Conservation (phyloP, 2,113 vertebrate species). For the Cinclus mexicanus region DNA sequence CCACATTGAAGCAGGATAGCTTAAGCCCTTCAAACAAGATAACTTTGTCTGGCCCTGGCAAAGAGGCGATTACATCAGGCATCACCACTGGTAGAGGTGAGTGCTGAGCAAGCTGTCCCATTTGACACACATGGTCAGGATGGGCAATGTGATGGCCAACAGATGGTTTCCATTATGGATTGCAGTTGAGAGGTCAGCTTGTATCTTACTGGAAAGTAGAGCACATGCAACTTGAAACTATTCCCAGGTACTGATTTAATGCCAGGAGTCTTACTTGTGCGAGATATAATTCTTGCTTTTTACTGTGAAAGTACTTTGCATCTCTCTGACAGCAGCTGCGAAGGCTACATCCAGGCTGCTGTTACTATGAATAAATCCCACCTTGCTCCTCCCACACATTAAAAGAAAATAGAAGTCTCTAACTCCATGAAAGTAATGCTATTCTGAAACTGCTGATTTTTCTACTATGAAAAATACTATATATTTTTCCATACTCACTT, state of each 20-base stretch:
- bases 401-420: background rate
- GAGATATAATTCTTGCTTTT: background rate
- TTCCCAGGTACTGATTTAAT: background rate
- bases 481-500: no score
- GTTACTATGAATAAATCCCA: background rate
- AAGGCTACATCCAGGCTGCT: background rate
- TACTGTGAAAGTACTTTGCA: background rate
- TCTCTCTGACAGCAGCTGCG: background rate
- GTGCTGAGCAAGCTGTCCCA: background rate
- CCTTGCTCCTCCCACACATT: background rate
- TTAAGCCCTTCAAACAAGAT: background rate
- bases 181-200: background rate
- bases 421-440: background rate
- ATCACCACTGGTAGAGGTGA: background rate
- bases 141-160: background rate
- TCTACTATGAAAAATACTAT: no score
- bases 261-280: background rate
- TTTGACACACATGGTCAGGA: background rate
- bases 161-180: background rate
- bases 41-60: background rate
- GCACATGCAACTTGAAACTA: background rate
- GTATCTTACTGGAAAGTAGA: background rate
- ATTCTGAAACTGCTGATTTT: background rate
- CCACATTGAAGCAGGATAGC: background rate
- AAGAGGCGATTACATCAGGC: background rate